phyloP scores from a whole-genome alignment of 2,113 vertebrate genomes.

The Xyrauchen texanus region DNA sequence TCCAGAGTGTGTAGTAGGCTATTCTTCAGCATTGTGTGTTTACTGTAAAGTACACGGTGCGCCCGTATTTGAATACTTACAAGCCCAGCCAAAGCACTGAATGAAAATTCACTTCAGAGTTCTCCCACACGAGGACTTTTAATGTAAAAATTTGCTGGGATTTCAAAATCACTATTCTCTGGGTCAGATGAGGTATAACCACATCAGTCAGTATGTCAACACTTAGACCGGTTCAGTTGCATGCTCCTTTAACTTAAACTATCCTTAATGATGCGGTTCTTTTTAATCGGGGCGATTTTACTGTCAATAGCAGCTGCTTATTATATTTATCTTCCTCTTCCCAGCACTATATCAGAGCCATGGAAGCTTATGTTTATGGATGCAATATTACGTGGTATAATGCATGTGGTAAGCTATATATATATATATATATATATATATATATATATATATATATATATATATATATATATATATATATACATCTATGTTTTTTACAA shows the following conservation, averaged over 20 bases:
- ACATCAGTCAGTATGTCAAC: background rate
- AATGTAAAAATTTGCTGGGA: conserved; percentile 31
- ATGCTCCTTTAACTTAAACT: background rate
- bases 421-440: background rate
- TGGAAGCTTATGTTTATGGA: conserved; percentile 93
- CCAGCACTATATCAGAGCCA: conserved; percentile 82
- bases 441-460: too few species aligned
- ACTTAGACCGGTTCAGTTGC: background rate
- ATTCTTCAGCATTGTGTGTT: too few species aligned
- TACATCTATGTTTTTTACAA: too few species aligned
- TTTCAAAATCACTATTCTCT: conserved; percentile 17
- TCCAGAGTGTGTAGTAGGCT: too few species aligned
- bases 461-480: background rate
- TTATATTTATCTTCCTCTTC: conserved; percentile 88
- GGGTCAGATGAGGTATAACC: background rate
- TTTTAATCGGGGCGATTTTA: conserved; percentile 60
- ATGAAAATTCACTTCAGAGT: too few species aligned
- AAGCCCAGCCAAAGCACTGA: too few species aligned
- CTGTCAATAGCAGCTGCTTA: conserved; percentile 77
- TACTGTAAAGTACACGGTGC: background rate
- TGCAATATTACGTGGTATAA: conserved; percentile 80
- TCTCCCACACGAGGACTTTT: conserved; percentile 33
- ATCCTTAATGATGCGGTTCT: conserved; percentile 60
- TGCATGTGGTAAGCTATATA: conserved; percentile 79
- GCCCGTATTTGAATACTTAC: background rate